phyloP scores from a whole-genome alignment of 2,113 vertebrate species.

The Oriolus oriolus region DNA sequence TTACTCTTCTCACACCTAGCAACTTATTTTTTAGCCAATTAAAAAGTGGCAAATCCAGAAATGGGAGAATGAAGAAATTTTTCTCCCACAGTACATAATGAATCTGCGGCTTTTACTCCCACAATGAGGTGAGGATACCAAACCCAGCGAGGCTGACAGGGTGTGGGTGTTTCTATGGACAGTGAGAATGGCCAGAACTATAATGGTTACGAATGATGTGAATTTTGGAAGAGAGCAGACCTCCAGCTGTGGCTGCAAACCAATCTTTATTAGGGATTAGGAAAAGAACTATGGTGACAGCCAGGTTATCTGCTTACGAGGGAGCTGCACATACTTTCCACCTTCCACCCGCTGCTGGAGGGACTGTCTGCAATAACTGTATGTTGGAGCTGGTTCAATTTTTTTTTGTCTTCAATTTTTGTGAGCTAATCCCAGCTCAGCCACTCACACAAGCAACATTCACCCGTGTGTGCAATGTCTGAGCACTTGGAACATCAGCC shows the following conservation, averaged over 20 bases:
- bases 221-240: not conserved
- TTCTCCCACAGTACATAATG: not conserved
- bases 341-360: not conserved
- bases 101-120: not conserved
- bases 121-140: not conserved
- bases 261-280: not conserved
- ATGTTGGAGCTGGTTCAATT: not conserved
- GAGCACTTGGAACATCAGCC: not conserved
- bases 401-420: not conserved
- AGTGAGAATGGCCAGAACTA: not conserved
- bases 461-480: not conserved
- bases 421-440: not conserved
- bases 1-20: not conserved
- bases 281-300: not conserved
- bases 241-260: not conserved
- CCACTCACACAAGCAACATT: not conserved
- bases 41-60: not conserved
- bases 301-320: slow-evolving; percentile 4
- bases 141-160: accelerated
- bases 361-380: not conserved
- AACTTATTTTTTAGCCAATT: not conserved
- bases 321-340: not conserved
- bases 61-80: not conserved
- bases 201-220: accelerated
- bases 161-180: not conserved